A percentile compares a stretch with the other conserved stretches of the same genome.
These are phyloP conservation scores for Aspidoscelis tigris DNA, from an alignment of 2,113 vertebrate species.

Conservation along the genomic window DNA sequence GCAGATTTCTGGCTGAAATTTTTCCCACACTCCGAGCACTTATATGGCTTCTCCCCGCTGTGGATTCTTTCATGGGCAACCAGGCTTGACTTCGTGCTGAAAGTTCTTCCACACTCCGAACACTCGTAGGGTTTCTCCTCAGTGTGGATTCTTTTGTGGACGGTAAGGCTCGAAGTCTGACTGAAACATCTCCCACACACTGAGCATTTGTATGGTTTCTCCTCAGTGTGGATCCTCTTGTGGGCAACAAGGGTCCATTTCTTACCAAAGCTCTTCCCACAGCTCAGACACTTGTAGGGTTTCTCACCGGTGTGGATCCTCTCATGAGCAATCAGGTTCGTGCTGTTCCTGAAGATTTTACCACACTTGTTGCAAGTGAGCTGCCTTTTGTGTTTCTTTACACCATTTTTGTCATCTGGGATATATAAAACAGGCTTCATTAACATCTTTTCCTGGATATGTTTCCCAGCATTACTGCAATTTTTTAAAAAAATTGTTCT, in stretches of 20 bases:
- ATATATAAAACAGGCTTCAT: too few species aligned
- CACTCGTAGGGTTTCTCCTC: background rate
- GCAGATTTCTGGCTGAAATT: background rate
- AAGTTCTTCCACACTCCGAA: background rate
- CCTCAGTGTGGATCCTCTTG: background rate
- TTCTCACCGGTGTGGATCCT: constrained; percentile 9
- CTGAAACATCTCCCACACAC: background rate
- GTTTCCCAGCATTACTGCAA: too few species aligned
- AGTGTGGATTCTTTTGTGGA: background rate
- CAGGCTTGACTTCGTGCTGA: background rate
- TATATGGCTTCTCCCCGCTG: background rate
- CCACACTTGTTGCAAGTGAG: background rate
- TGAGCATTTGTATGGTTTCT: background rate
- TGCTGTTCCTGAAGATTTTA: background rate
- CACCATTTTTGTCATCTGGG: too few species aligned
- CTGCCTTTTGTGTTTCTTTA: too few species aligned
- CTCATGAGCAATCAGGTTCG: background rate
- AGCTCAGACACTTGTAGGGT: background rate
- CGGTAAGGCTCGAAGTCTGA: background rate
- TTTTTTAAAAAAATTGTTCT: too few species aligned
- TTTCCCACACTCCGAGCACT: background rate
- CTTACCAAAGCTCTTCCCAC: constrained; percentile 5
- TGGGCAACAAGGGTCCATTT: background rate
- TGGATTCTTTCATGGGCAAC: constrained; percentile 5
- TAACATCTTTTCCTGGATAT: too few species aligned